Evolutionary conservation across 2,113 vertebrate species (phyloP).

Genomic region (Carlito syrichta): DNA sequence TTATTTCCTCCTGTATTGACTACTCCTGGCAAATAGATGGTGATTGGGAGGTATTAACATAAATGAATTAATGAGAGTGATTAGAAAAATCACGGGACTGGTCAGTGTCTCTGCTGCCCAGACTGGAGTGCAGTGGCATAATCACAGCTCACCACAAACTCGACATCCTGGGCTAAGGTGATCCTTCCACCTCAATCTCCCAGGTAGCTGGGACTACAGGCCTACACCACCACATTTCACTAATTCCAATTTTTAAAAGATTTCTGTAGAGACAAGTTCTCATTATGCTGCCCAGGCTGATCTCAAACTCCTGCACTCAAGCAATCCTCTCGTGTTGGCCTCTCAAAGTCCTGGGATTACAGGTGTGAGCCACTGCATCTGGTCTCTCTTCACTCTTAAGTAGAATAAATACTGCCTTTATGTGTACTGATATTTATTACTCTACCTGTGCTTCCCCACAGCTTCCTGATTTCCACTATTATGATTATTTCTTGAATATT

Average conservation of each 20-base stretch:
- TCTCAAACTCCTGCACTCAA: too few relatives aligned
- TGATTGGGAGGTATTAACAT: neutral
- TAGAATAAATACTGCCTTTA: neutral
- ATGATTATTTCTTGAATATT: neutral
- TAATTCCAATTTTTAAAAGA: too few relatives aligned
- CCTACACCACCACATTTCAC: fast-evolving
- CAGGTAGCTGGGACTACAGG: too few relatives aligned
- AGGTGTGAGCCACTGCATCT: too few relatives aligned
- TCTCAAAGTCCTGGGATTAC: too few relatives aligned
- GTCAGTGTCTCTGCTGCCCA: neutral
- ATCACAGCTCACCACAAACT: too few relatives aligned
- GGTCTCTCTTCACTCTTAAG: neutral
- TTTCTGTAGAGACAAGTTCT: too few relatives aligned
- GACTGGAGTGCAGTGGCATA: too few relatives aligned
- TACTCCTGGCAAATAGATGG: neutral
- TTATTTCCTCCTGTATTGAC: neutral
- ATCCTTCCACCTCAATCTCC: too few relatives aligned
- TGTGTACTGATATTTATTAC: neutral
- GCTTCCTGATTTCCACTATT: neutral
- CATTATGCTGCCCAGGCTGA: too few relatives aligned
- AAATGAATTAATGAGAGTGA: neutral
- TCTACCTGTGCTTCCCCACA: neutral
- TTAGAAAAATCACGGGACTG: neutral
- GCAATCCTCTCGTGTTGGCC: fast-evolving
- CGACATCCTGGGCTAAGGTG: too few relatives aligned